Percentiles rank a stretch among this genome's conserved stretches.
These are phyloP conservation scores for Drosophila eugracilis DNA, from an alignment of 1,140 invertebrate genomes.

Conservation along the genomic window DNA sequence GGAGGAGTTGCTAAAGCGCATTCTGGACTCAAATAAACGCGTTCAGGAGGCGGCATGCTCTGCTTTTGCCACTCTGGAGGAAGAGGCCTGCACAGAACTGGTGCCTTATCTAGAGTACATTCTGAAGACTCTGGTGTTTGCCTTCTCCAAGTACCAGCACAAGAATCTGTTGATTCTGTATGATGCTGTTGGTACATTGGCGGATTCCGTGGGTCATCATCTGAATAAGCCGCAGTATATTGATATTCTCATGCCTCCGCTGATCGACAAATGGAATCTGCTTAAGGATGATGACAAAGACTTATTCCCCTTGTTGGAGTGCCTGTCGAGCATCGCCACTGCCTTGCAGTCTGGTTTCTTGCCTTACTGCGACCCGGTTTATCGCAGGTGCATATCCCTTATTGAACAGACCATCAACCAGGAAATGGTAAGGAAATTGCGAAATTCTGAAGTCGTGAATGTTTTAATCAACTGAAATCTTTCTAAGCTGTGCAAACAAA, in stretches of 20 bases:
- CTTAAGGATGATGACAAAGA: conserved; percentile 99
- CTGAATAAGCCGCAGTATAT: conserved; percentile 99
- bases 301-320: conserved; percentile 98
- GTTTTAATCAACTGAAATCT: background rate
- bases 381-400: conserved; percentile 97
- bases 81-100: conserved; percentile 98
- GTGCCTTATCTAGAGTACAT: conserved; percentile 99
- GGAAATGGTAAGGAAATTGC: conserved; percentile 89
- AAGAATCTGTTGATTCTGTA: conserved; percentile 99
- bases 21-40: conserved; percentile 98
- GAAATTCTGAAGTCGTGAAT: too few relatives aligned
- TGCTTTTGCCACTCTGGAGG: conserved; percentile 99
- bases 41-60: conserved; percentile 99
- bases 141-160: conserved; percentile 98
- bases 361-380: conserved; percentile 99
- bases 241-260: conserved; percentile 97
- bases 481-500: conserved; percentile 90
- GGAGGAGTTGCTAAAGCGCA: conserved; percentile 97
- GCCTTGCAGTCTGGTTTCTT: conserved; percentile 98
- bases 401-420: conserved; percentile 99
- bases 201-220: conserved; percentile 98
- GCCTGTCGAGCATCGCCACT: conserved; percentile 98
- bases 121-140: conserved; percentile 97
- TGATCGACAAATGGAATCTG: conserved; percentile 99
- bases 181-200: conserved; percentile 99